phyloP scores from a whole-genome alignment of 1,140 invertebrate genomes.

The Drosophila bocqueti region DNA sequence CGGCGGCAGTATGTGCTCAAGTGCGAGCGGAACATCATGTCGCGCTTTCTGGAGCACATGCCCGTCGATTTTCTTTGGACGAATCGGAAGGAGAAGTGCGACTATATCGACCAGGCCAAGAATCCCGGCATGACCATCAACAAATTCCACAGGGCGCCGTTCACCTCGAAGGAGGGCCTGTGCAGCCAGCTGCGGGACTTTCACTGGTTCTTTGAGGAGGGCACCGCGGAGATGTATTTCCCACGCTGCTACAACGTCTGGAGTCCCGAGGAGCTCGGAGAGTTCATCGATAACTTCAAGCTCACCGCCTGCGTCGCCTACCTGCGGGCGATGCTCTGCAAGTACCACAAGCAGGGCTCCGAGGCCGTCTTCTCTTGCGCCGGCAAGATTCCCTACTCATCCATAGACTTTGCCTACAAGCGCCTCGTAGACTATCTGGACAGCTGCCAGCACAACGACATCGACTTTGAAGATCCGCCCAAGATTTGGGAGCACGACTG shows the following conservation, averaged over 20 bases:
- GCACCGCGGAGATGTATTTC: constrained; percentile 92
- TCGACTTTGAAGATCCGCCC: constrained; percentile 90
- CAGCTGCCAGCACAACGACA: constrained; percentile 92
- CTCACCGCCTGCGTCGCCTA: constrained; percentile 94
- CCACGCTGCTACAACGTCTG: constrained; percentile 95
- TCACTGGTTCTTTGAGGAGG: constrained; percentile 95
- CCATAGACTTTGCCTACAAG: constrained; percentile 92
- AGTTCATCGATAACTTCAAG: constrained; percentile 96
- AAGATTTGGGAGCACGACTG: constrained; percentile 93
- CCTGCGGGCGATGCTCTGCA: constrained; percentile 90
- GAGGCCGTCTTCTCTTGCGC: constrained; percentile 86
- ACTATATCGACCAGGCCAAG: constrained; percentile 83
- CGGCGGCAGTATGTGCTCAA: constrained; percentile 84
- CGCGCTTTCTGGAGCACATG: constrained; percentile 89
- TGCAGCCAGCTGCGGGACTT: constrained; percentile 93
- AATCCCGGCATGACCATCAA: constrained; percentile 84
- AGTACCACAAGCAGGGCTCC: constrained; percentile 87
- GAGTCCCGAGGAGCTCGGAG: constrained; percentile 93
- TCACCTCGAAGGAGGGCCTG: constrained; percentile 96
- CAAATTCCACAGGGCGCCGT: constrained; percentile 91
- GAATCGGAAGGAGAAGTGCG: constrained; percentile 91
- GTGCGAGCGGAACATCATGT: constrained; percentile 88
- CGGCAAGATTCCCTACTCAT: constrained; percentile 90
- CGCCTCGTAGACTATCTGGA: constrained; percentile 91
- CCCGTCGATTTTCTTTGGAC: constrained; percentile 95